phyloP scores from a whole-genome alignment of 2,888 invertebrate genomes.

The Tetheella fluctuosa region DNA sequence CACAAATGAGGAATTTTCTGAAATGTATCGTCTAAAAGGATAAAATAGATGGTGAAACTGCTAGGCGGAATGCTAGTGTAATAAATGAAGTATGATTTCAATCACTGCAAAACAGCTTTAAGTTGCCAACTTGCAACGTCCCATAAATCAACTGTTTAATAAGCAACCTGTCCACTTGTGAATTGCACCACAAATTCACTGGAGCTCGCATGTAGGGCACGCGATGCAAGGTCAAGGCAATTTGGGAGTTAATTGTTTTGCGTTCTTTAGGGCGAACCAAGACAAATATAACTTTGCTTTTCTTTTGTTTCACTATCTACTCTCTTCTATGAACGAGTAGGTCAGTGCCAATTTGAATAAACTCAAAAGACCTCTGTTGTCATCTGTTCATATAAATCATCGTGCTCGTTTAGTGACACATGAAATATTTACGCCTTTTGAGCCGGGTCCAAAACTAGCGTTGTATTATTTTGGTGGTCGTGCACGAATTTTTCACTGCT shows the following conservation, averaged over 20 bases:
- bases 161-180: constrained; percentile 13
- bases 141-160: not conserved
- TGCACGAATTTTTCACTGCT: not conserved
- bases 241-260: constrained; percentile 30
- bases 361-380: constrained; percentile 6
- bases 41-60: too few species aligned
- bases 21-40: too few species aligned
- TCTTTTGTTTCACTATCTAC: constrained; percentile 9
- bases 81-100: not conserved
- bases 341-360: constrained; percentile 5
- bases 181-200: not conserved
- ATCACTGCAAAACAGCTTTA: not conserved
- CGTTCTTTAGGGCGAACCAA: constrained; percentile 21
- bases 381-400: not conserved
- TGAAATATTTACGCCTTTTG: constrained; percentile 3
- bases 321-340: not conserved
- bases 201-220: constrained; percentile 34
- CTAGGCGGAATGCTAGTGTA: too few species aligned
- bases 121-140: not conserved
- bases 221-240: constrained; percentile 38
- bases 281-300: constrained; percentile 18
- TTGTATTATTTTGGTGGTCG: not conserved
- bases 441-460: not conserved
- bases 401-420: not conserved
- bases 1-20: too few species aligned